Evolutionary conservation across 2,113 vertebrate genomes (phyloP), one percentile per base, ranked within the genome.

Genomic region (Paedocypris sp.): DNA sequence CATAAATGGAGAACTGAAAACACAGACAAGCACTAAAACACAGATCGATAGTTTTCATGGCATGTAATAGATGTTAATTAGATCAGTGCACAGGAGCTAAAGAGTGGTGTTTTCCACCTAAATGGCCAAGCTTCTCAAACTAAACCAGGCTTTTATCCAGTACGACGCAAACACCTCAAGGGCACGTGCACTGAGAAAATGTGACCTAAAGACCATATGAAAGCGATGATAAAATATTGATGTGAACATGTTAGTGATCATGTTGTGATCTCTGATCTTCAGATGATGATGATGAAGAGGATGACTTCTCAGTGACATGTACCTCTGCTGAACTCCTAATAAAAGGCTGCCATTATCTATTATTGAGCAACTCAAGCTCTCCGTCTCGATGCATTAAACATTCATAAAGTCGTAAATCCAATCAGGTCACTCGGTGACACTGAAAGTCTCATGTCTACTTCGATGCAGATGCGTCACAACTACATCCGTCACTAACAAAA

Each of bases 371-470:
- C 62, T 38, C 33, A 18, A n/a, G 50, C 32, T 60, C 39, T 62
- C 67, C 41, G 60, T 62, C 23, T 38, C 25, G 35, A 56, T 47
- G 57, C 65, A 72, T 72, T 72, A 67, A 65, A 60, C 60, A 70
- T 70, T 42, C 50, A 72, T 26, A 35, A 39, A 53, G 23, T 46
- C 19, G 23, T 62, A 31, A 65, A 67, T 68, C 53, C 61, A 28
- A 36, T 15, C 50, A 33, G 3, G 38, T 28, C 16, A 43, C 20
- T 18, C 42, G 16, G 33, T 59, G 66, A 31, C 29, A 51, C 22
- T 48, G 33, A 62, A 22, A 25, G n/a, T 38, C 43, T 60, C 41
- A n/a, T n/a, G n/a, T n/a, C n/a, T n/a, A n/a, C n/a, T n/a, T n/a
- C n/a, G n/a, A n/a, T n/a, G n/a, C n/a, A n/a, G n/a, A n/a, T n/a